Base-by-base conservation (phyloP, 2,797 vertebrate species). In the Chrosomus eos region DNA sequence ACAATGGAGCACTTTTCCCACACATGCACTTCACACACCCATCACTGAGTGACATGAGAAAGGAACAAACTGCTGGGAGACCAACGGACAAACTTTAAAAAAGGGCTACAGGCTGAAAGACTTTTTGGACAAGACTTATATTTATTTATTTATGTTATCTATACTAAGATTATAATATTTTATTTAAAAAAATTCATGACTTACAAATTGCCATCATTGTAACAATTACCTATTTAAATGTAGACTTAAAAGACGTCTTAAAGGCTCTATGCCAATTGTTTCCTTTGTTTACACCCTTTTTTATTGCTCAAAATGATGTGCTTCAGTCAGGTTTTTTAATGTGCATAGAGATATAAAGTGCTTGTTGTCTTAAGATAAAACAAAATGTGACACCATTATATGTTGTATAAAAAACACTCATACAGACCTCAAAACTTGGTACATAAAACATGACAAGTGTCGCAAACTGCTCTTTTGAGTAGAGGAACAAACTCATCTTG, bases 51-150 rank as follows among this genome's bases (percentile, higher is more conserved):
- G 73, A 58, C 36, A 43, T 11, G 33, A 68, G 31, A 60, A 40
- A 83, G 82, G 48, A 19, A 45, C 19, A 76, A n/a, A 68, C 23
- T 45, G n/a, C 8, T 64, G 23, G 77, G 77, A 71, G 77, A 83
- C 3, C 62, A 48, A 26, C 53, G 1, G 7, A 70, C 45, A 77
- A 67, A 78, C 40, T 64, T 33, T 62, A 16, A 62, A 62, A 62
- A 23, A 82, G 19, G 21, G 70, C 71, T n/a, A n/a, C 7, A 60
- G 53, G 80, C 68, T 45, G 67, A 28, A 18, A 81, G 11, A 31
- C 5, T 38, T 48, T 60, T 60, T 40, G 11, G 19, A 45, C 13
- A 26, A 48, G 45, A 10, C 11, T 40, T 40, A 7, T n/a, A 14
- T 14, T 40, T 70, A 40, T 68, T 68, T 21, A 68, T 40, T 70